Evolutionary conservation across 2,113 vertebrate species (phyloP), one percentile per base, ranked within the genome.

Genomic region (Canis aureus): DNA sequence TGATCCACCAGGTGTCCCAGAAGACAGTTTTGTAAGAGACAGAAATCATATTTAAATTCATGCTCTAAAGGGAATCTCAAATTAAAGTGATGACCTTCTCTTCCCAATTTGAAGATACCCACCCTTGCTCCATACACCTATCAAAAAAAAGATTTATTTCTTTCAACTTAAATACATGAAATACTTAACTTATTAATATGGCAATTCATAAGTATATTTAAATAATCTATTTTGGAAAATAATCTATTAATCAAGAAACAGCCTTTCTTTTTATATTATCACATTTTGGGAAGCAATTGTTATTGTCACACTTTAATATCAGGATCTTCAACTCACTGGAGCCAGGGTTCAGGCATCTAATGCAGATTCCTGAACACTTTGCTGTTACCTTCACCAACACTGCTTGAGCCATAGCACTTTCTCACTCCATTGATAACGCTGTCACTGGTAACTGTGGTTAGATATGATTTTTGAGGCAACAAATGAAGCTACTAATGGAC

Each of bases 41-140:
- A 79, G 16, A 89, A 81, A 57, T 80, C 38, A 25, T 32, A 94
- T 59, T 81, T 92, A 96, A 96, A 92, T 73, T 79, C 7, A 89
- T 91, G 11, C 32, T 95, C 16, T 73, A 85, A 85, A 89, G 13
- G 59, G 8, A 94, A 85, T 81, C 19, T 4, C 25, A 90, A 60
- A 95, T 43, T 78, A 73, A 97, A 11, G 49, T 8, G 2, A 60
- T 57, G 59, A 51, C n/a, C 6, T 69, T 87, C 11, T 79, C 82
- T 85, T 69, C n/a, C 17, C 49, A 82, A 49, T 66, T 76, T 90
- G 11, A 87, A 97, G 66, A 87, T 80, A n/a, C 23, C 8, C 13
- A 76, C 17, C 11, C 53, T 55, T 7, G 2, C 10, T 6, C 38
- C 20, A 88, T 55, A 83, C 1, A 96, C 5, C 82, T 38, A 95